A percentile compares a stretch with the other conserved stretches of the same genome.
Conservation (phyloP, 2,888 invertebrate species). For the Osedax frankpressi region DNA sequence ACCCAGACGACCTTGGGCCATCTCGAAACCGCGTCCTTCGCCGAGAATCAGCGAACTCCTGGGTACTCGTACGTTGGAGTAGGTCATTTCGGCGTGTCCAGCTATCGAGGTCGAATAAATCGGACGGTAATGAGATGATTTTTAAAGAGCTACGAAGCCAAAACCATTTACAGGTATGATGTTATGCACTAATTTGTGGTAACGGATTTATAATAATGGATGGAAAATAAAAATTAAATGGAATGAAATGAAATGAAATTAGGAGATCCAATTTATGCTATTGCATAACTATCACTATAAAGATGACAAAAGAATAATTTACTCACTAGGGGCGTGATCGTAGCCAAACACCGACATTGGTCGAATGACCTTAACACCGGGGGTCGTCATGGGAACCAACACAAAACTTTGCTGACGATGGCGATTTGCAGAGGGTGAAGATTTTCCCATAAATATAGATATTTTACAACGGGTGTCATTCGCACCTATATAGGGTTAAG, state of each 20-base stretch:
- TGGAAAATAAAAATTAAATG: background rate
- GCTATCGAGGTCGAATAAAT: no score
- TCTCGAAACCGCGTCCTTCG: slow-evolving; percentile 50
- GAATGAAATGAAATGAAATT: no score
- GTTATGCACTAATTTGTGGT: no score
- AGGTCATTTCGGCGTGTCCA: slow-evolving; percentile 48
- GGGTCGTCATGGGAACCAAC: slow-evolving; percentile 48
- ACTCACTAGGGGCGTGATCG: slow-evolving; percentile 46
- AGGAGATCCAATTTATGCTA: no score
- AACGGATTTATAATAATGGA: no score
- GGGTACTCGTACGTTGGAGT: slow-evolving; percentile 49
- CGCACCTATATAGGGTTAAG: slow-evolving; percentile 37
- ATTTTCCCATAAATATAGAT: slow-evolving; percentile 49
- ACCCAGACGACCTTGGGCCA: slow-evolving; percentile 49
- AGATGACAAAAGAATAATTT: no score
- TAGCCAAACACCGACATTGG: slow-evolving; percentile 47
- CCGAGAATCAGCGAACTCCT: slow-evolving; percentile 45
- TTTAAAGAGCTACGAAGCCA: no score
- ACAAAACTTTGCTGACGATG: slow-evolving; percentile 49
- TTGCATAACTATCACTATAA: no score
- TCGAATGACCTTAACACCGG: slow-evolving; percentile 46
- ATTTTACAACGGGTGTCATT: slow-evolving; percentile 47
- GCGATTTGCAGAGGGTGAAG: slow-evolving; percentile 34
- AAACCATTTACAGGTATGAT: no score
- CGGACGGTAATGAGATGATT: no score